Conservation (phyloP, 1,140 invertebrate species). For the Sarcophaga peregrina region DNA sequence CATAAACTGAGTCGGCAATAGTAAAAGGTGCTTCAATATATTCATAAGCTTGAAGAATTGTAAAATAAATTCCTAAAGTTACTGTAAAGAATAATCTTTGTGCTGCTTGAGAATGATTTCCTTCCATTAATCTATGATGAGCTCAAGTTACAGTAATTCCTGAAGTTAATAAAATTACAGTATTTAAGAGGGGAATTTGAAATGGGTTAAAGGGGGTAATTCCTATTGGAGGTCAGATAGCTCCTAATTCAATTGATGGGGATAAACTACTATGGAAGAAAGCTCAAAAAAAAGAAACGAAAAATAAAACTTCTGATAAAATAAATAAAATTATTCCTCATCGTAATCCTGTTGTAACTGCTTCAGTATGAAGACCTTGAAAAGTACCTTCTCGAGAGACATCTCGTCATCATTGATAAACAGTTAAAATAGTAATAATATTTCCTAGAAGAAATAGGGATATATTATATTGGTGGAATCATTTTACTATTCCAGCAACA, state of each 20-base stretch:
- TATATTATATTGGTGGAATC: constrained; percentile 45
- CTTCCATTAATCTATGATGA: constrained; percentile 71
- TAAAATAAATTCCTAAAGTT: too few relatives aligned
- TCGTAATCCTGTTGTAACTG: constrained; percentile 68
- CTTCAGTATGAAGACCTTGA: constrained; percentile 69
- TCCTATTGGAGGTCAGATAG: constrained; percentile 69
- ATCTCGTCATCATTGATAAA: constrained; percentile 76
- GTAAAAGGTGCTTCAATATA: too few relatives aligned
- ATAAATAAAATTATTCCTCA: constrained; percentile 75
- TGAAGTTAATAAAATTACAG: constrained; percentile 71
- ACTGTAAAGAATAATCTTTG: constrained; percentile 70
- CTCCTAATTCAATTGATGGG: constrained; percentile 67
- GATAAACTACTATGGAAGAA: constrained; percentile 72
- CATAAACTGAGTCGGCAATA: too few relatives aligned
- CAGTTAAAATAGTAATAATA: constrained; percentile 67
- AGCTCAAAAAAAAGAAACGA: constrained; percentile 73
- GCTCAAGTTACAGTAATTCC: too few relatives aligned
- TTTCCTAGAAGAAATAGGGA: constrained; percentile 68
- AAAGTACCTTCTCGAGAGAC: constrained; percentile 70
- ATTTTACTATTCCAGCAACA: constrained; percentile 68
- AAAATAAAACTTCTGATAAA: constrained; percentile 74
- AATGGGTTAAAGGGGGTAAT: constrained; percentile 73
- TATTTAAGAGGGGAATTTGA: constrained; percentile 73
- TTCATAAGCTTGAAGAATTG: constrained; percentile 67
- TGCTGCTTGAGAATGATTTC: constrained; percentile 66